These are phyloP conservation scores for Vombatus ursinus DNA, from an alignment of 2,113 vertebrate species.

Conservation along the genomic window DNA sequence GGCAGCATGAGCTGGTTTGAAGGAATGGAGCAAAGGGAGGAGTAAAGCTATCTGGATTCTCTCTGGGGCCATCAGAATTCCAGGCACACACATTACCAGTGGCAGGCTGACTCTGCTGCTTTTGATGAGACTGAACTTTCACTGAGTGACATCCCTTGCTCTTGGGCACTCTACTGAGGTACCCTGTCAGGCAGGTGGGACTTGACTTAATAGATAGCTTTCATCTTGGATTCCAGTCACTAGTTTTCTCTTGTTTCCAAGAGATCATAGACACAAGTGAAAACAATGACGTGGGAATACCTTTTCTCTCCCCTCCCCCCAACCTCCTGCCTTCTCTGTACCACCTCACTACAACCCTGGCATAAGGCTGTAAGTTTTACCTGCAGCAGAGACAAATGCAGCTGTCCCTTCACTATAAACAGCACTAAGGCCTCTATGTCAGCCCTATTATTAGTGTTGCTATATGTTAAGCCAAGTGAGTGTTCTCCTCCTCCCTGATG, in stretches of 20 bases:
- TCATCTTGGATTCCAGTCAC: neutral
- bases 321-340: neutral
- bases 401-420: neutral
- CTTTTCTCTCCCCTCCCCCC: neutral
- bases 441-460: constrained; percentile 61
- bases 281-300: rapidly evolving
- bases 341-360: neutral
- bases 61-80: neutral
- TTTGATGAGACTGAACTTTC: neutral
- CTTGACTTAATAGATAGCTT: neutral
- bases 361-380: neutral
- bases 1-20: neutral
- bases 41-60: neutral
- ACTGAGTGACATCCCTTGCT: neutral
- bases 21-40: neutral
- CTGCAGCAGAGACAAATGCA: constrained; percentile 32
- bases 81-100: too few species aligned
- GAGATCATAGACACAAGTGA: neutral
- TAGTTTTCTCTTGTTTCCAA: neutral
- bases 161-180: neutral
- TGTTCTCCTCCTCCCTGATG: constrained; percentile 53
- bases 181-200: neutral
- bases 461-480: rapidly evolving
- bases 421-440: neutral
- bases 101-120: neutral